Percentiles rank a stretch among this genome's conserved stretches.
phyloP scores from a whole-genome alignment of 2,888 invertebrate genomes.

The Morpho helenor region DNA sequence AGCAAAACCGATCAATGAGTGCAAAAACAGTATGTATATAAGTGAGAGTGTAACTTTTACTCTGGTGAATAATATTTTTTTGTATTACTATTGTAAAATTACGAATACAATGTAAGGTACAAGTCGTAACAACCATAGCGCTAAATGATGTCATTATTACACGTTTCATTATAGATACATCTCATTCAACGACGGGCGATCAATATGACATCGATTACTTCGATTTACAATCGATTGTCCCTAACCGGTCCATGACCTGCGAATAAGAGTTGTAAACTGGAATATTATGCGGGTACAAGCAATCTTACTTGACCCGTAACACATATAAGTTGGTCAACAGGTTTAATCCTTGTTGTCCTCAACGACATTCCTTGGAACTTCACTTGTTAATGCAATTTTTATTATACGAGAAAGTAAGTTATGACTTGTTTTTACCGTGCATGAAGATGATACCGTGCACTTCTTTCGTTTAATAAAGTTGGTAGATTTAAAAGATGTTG shows the following conservation, averaged over 20 bases:
- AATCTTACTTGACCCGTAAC: conserved; percentile 59
- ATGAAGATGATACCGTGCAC: conserved; percentile 11
- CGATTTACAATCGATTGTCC: conserved; percentile 68
- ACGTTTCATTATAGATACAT: conserved; percentile 6
- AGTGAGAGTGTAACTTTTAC: conserved; percentile 11
- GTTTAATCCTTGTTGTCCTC: conserved; percentile 56
- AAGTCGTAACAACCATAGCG: conserved; percentile 5
- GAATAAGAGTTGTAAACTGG: conserved; percentile 42
- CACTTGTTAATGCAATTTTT: conserved; percentile 32
- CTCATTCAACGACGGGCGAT: conserved; percentile 22
- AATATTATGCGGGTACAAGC: conserved; percentile 63
- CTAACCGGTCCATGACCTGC: conserved; percentile 49
- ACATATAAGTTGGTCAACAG: conserved; percentile 62
- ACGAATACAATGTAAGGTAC: neutral
- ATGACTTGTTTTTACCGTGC: conserved; percentile 14
- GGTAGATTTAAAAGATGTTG: neutral
- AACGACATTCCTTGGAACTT: conserved; percentile 45
- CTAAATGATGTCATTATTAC: conserved; percentile 11
- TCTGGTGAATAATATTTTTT: neutral
- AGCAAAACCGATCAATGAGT: neutral
- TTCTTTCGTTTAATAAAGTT: neutral
- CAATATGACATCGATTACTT: conserved; percentile 36
- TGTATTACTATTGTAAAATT: conserved; percentile 3
- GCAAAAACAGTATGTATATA: conserved; percentile 3
- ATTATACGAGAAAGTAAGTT: conserved; percentile 28